phyloP scores from a whole-genome alignment of 2,797 vertebrate species.

The Phoeniculus purpureus region DNA sequence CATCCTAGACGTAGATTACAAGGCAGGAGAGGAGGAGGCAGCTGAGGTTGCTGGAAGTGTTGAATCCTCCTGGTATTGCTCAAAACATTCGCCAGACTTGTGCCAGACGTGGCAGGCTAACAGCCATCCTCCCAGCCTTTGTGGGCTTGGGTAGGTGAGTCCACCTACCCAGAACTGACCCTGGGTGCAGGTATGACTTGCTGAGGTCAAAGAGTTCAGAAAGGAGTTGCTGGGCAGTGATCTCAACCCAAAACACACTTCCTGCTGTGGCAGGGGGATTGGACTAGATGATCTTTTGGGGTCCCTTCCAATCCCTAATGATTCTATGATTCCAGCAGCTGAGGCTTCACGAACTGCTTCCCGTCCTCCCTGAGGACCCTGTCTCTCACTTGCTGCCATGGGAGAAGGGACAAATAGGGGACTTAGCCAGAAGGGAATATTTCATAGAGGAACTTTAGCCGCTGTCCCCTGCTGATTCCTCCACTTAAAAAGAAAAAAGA shows the following conservation, averaged over 20 bases:
- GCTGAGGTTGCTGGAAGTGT: constrained; percentile 31
- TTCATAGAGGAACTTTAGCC: constrained; percentile 52
- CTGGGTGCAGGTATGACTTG: not conserved
- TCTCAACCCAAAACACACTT: not conserved
- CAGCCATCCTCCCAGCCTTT: not conserved
- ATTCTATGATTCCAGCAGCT: no score
- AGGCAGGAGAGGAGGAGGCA: constrained; percentile 29
- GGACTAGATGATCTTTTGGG: no score
- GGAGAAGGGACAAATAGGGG: not conserved
- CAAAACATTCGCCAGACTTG: not conserved
- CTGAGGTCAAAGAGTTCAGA: not conserved
- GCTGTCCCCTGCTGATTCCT: constrained; percentile 55
- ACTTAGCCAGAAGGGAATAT: not conserved
- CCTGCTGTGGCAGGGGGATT: no score
- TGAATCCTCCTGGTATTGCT: constrained; percentile 21
- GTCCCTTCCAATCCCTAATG: no score
- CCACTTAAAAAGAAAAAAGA: constrained; percentile 12
- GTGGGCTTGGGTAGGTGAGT: not conserved
- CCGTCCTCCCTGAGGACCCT: fast-evolving
- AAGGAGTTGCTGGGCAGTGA: not conserved
- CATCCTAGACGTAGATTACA: constrained; percentile 58
- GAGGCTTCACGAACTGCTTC: not conserved
- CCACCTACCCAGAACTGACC: not conserved
- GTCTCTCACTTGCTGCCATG: not conserved
- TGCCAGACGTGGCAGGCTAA: not conserved